These are phyloP conservation scores for Lysiphlebus fabarum DNA, from an alignment of 1,140 invertebrate species.

Conservation along the genomic window DNA sequence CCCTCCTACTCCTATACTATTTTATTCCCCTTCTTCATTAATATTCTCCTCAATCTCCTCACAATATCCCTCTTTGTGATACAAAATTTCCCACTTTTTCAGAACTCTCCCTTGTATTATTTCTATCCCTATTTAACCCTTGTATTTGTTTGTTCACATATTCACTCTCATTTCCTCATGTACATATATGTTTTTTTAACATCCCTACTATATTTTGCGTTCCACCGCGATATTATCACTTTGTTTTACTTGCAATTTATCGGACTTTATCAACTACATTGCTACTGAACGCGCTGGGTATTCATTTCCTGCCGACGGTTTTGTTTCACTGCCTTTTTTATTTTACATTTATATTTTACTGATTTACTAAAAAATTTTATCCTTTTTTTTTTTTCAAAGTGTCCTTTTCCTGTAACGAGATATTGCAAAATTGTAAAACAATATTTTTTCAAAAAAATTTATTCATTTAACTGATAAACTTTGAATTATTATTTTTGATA, in stretches of 20 bases:
- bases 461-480: neutral
- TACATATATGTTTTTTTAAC: neutral
- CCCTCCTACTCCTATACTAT: conserved; percentile 42
- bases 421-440: neutral
- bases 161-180: neutral
- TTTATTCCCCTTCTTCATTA: conserved; percentile 31
- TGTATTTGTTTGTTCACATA: neutral
- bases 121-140: neutral
- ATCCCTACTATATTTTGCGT: conserved; percentile 18
- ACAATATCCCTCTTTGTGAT: neutral
- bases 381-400: conserved; percentile 9
- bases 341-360: too few relatives aligned
- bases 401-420: neutral
- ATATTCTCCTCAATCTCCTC: conserved; percentile 14
- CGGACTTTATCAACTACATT: conserved; percentile 52
- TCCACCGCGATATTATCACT: conserved; percentile 49
- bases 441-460: neutral
- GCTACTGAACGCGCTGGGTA: conserved; percentile 36
- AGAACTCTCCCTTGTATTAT: neutral
- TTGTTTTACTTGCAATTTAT: conserved; percentile 53
- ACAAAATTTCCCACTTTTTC: neutral
- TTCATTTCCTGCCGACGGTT: conserved; percentile 26
- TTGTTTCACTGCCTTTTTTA: neutral
- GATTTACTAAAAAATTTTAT: conserved; percentile 46
- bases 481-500: neutral